Conservation (phyloP, 2,797 vertebrate species). For the Mormyrus proboscirostris region DNA sequence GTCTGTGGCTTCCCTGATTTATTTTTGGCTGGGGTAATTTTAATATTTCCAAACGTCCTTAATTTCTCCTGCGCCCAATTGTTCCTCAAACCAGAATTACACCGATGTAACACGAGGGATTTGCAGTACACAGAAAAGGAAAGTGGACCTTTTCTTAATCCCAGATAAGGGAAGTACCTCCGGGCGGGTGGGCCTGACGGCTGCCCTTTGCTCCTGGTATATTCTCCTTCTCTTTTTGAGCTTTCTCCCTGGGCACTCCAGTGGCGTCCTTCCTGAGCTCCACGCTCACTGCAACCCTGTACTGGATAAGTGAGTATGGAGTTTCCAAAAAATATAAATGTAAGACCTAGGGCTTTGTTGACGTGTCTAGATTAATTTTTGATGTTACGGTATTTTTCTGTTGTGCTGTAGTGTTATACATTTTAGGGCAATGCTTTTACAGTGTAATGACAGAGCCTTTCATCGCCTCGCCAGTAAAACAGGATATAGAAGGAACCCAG, state of each 20-base stretch:
- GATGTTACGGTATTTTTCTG: neutral
- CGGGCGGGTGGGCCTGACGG: neutral
- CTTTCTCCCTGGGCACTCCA: neutral
- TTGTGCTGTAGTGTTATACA: neutral
- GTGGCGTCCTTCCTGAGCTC: neutral
- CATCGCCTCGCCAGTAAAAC: neutral
- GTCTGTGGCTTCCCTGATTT: neutral
- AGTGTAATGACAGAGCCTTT: neutral
- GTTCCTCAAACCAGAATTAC: neutral
- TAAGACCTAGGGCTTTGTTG: constrained; percentile 1
- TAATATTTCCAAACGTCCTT: neutral
- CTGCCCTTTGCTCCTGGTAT: neutral
- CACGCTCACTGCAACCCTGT: neutral
- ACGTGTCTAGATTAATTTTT: neutral
- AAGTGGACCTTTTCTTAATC: neutral
- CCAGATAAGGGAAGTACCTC: neutral
- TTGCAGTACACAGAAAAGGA: neutral
- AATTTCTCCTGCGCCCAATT: neutral
- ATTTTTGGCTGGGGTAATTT: neutral
- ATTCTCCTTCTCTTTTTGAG: neutral
- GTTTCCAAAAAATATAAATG: neutral
- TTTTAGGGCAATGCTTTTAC: neutral
- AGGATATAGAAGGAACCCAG: neutral
- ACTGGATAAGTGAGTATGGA: neutral
- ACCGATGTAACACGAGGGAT: neutral